These are phyloP conservation scores for Hetaerina titia DNA, from an alignment of 2,888 invertebrate genomes.

Conservation along the genomic window DNA sequence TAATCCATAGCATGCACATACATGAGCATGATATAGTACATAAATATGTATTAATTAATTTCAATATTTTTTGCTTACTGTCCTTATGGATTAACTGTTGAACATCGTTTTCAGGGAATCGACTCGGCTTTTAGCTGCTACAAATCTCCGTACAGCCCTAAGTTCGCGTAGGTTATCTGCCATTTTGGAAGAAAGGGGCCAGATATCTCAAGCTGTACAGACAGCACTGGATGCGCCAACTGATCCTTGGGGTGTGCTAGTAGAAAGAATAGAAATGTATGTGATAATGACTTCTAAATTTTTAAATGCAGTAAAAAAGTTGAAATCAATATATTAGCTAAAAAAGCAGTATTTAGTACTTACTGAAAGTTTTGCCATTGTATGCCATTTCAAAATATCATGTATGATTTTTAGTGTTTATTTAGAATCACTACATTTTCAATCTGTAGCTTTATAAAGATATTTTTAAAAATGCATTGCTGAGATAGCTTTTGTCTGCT, in stretches of 20 bases:
- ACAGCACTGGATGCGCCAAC: conserved; percentile 90
- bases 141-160: conserved; percentile 92
- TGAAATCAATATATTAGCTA: not conserved
- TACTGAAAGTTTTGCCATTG: too few relatives aligned
- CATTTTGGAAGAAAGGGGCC: conserved; percentile 93
- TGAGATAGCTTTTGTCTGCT: too few relatives aligned
- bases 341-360: too few relatives aligned
- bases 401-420: too few relatives aligned
- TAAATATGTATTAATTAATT: not conserved
- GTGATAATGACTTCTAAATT: conserved; percentile 73
- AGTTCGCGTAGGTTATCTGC: conserved; percentile 95
- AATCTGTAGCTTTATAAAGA: too few relatives aligned
- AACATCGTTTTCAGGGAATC: conserved; percentile 82
- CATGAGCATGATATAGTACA: not conserved
- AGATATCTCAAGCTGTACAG: conserved; percentile 95
- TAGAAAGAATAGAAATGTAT: conserved; percentile 97
- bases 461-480: too few relatives aligned
- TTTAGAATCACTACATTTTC: too few relatives aligned
- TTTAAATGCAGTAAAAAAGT: not conserved
- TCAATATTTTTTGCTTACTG: not conserved
- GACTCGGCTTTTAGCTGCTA: conserved; percentile 89
- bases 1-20: not conserved
- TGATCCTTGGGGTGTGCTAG: conserved; percentile 95
- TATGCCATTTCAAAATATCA: too few relatives aligned
- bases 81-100: not conserved